Conservation (phyloP, 2,888 invertebrate species). For the Microplitis deprimator region DNA sequence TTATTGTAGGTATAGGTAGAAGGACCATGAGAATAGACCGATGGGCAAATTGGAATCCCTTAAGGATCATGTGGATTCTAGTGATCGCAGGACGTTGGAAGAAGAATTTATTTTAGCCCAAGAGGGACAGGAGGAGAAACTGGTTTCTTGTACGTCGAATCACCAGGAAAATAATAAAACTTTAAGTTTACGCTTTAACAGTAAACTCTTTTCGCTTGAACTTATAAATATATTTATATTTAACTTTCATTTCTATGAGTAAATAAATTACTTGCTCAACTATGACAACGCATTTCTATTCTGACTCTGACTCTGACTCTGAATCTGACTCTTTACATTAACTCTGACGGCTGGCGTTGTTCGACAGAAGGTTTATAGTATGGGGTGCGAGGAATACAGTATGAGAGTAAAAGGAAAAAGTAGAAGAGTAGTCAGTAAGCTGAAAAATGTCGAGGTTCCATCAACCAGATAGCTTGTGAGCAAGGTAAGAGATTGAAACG, state of each 20-base stretch:
- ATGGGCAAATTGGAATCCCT: constrained; percentile 41
- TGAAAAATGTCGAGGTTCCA: constrained; percentile 5
- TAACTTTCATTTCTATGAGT: background rate
- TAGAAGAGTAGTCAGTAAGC: background rate
- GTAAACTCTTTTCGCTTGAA: background rate
- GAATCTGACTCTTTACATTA: background rate
- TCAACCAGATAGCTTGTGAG: background rate
- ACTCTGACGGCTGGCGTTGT: background rate
- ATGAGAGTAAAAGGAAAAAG: constrained; percentile 14
- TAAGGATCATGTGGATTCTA: background rate
- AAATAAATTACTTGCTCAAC: background rate
- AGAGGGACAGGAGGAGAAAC: background rate
- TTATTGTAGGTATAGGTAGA: background rate
- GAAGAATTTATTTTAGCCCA: background rate
- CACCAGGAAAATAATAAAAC: background rate
- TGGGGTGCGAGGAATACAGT: background rate
- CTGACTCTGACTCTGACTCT: background rate
- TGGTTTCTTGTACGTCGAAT: background rate
- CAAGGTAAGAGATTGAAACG: constrained; percentile 32
- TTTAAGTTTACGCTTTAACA: background rate
- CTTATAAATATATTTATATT: background rate
- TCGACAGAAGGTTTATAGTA: constrained; percentile 14
- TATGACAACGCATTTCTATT: background rate
- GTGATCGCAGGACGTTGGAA: background rate
- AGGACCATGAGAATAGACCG: background rate